A percentile compares a stretch with the other conserved stretches of the same genome.
Evolutionary conservation across 2,888 invertebrate species (phyloP).

Genomic region (Hedychridium roseum): DNA sequence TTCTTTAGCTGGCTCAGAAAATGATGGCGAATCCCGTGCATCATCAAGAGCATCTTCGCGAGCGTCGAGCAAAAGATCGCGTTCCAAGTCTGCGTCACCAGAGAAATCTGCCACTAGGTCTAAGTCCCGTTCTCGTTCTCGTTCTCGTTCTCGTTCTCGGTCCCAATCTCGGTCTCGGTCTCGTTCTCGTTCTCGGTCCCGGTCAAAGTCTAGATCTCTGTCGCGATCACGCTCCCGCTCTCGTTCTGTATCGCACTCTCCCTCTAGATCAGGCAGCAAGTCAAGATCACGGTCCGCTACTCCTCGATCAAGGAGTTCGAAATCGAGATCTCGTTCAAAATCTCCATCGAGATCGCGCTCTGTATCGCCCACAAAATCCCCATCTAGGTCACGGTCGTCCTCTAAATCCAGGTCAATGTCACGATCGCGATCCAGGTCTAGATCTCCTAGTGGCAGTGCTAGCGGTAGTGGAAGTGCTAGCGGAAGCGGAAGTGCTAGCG

Average conservation of each 20-base stretch:
- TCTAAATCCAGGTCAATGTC: conserved; percentile 51
- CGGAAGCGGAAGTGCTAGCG: conserved; percentile 54
- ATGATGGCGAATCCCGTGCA: conserved; percentile 62
- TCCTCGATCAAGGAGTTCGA: conserved; percentile 41
- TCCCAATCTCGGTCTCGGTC: background rate
- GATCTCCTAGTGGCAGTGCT: conserved; percentile 42
- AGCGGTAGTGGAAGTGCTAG: conserved; percentile 57
- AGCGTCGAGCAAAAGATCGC: conserved; percentile 52
- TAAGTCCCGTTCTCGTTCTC: conserved; percentile 43
- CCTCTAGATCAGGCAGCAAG: conserved; percentile 42
- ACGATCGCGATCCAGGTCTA: conserved; percentile 47
- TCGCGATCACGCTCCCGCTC: conserved; percentile 46
- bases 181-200: conserved; percentile 2
- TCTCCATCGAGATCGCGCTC: conserved; percentile 46
- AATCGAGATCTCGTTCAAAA: conserved; percentile 47
- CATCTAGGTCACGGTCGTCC: conserved; percentile 48
- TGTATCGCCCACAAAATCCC: conserved; percentile 49
- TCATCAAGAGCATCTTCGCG: conserved; percentile 61
- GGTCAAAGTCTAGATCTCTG: background rate
- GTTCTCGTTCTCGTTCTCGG: conserved; percentile 21
- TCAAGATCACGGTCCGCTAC: conserved; percentile 47
- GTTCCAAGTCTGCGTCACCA: conserved; percentile 49
- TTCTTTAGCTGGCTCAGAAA: conserved; percentile 57
- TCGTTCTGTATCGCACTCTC: conserved; percentile 42
- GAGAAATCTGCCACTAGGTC: conserved; percentile 49